Base-by-base conservation (phyloP, 2,888 invertebrate genomes). In the Drosophila diplacantha region DNA sequence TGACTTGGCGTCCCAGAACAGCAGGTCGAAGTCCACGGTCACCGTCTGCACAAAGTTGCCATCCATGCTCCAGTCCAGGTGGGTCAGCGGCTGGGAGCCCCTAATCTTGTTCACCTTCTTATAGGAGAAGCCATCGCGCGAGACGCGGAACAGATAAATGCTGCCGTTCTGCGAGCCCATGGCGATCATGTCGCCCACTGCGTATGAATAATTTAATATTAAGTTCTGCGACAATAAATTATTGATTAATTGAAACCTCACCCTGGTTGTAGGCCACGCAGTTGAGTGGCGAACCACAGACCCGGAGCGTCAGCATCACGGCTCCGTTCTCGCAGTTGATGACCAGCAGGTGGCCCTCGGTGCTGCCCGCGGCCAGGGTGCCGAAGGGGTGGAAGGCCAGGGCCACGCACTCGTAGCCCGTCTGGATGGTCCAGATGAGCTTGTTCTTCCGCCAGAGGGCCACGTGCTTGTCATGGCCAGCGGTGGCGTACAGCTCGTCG, bases 1-100 rank as follows among this genome's bases (percentile, higher is more conserved):
- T 0, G 95, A 93, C 87, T 95, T 95, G n/a, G 96, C 93, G 85
- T 96, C 96, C 96, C 96, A 97, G 88, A 95, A 96, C 6, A 94
- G 91, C 51, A 96, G 89, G 86, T 97, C 96, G 78, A 95, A 96
- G 86, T 97, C 96, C 61, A 95, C 94, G 16, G 96, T 95, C 53
- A 95, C 95, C 0, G 96, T 95, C 89, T 96, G 96, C 60, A 97
- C 89, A 85, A 93, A 95, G 85, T 93, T 93, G 58, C 96, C 95
- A 85, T 97, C 96, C 38, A 93, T 92, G 86, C 96, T 96, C 96
- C 96, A 97, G 86, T 97, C 97, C 54, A 97, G 89, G 81, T 96
- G 95, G 63, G 94, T 93, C 5, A 97, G 89, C 0, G 95, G 94
- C 83, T 96, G 96, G 0, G 94, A 92, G 0, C 96, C 96, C 16